These are phyloP conservation scores for Drosophila testacea DNA, from an alignment of 2,888 invertebrate species.

Conservation along the genomic window DNA sequence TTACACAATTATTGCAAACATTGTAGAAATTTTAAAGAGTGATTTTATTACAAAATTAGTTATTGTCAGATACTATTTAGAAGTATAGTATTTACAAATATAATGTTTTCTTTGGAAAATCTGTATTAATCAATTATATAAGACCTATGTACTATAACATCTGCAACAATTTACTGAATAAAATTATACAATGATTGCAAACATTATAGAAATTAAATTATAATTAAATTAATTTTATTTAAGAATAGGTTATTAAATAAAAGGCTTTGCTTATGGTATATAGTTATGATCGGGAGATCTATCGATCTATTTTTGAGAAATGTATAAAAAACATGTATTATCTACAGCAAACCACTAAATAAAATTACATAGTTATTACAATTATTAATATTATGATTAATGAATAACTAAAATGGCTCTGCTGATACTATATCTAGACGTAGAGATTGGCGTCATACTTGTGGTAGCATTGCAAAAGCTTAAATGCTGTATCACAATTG, in stretches of 20 bases:
- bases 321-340: background rate
- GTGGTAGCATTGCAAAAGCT: background rate
- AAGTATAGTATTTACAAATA: too few relatives aligned
- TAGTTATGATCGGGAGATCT: too few relatives aligned
- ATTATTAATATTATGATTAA: too few relatives aligned
- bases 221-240: background rate
- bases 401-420: too few relatives aligned
- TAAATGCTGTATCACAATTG: background rate
- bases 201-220: background rate
- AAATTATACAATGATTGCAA: background rate
- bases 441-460: background rate
- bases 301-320: too few relatives aligned
- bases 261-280: too few relatives aligned
- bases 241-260: too few relatives aligned
- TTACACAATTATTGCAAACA: background rate
- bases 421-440: too few relatives aligned
- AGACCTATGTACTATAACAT: conserved; percentile 4
- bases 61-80: too few relatives aligned
- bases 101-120: too few relatives aligned
- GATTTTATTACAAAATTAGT: background rate
- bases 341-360: conserved; percentile 11
- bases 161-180: conserved; percentile 8
- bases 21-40: background rate
- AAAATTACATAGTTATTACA: background rate
- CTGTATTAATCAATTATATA: background rate